These are phyloP conservation scores for Nyctereutes procyonoides DNA, from an alignment of 2,113 vertebrate species.

Conservation along the genomic window DNA sequence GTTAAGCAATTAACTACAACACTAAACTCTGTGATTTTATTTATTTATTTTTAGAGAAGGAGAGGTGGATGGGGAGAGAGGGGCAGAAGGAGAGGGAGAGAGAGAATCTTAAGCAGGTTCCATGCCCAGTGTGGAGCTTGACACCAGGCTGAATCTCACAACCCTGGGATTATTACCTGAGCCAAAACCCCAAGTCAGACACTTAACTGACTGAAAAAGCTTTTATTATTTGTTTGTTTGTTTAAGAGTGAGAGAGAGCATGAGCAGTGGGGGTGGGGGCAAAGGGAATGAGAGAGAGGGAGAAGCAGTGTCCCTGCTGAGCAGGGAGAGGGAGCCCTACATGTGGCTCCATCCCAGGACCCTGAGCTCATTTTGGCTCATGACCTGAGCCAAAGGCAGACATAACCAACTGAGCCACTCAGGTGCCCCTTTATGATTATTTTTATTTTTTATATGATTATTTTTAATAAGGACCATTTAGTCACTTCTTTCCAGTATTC, in stretches of 20 bases:
- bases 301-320: not conserved
- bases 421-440: not conserved
- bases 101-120: not conserved
- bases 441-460: not conserved
- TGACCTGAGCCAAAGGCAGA: not conserved
- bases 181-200: not conserved
- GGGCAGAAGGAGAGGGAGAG: not conserved
- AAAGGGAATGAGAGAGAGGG: not conserved
- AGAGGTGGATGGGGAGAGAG: not conserved
- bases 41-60: not conserved
- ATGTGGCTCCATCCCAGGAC: not conserved
- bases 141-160: not conserved
- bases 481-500: not conserved
- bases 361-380: not conserved
- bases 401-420: not conserved
- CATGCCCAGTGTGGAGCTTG: not conserved
- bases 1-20: not conserved
- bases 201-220: not conserved
- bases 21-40: not conserved
- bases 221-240: not conserved
- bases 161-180: not conserved
- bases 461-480: constrained; percentile 25
- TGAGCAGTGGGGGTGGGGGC: not conserved
- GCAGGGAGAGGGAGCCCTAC: not conserved
- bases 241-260: not conserved